Evolutionary conservation across 2,888 invertebrate species (phyloP), one percentile per base, ranked within the genome.

Genomic region (Alsophila aescularia): DNA sequence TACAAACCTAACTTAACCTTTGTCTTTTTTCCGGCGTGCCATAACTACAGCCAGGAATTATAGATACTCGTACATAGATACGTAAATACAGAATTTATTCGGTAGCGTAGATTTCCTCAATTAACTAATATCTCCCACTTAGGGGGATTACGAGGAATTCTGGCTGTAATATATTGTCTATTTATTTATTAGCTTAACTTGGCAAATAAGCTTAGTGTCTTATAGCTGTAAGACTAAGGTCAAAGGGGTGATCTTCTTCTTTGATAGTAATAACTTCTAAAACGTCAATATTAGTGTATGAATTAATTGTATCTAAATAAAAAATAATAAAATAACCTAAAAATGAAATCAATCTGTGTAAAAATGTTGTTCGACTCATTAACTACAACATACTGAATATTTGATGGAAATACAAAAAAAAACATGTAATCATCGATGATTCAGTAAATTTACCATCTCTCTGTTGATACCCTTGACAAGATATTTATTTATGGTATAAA

Each of bases 81-180:
- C 14, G 36, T 53, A 44, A 41, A 42, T 44, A 39, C 37, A 8
- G 16, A 39, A 21, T 54, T 53, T 54, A 54, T 54, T 49, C 35
- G 39, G 16, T 34, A 31, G 45, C 35, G 36, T 27, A 24, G 43
- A 49, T 54, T 49, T 54, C 43, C 49, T 54, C 54, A 54, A 54
- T 54, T 54, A 54, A 49, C 54, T 49, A 49, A 35, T n/a, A 43
- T 44, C 45, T 29, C 16, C 49, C 54, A 49, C 54, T 54, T 54
- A 7, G 49, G 49, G 34, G 36, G 54, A 54, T 54, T 54, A 54
- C 35, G n/a, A 14, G 18, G 43, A 54, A 39, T 44, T 49, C 24
- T 37, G 16, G 36, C 36, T n/a, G 10, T 40, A 49, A 49, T 39
- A 54, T 54, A 54, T 49, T 39, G 43, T 54, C 16, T 54, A 43